Base-by-base conservation (phyloP, 2,113 vertebrate species). In the Bambusicola thoracicus region DNA sequence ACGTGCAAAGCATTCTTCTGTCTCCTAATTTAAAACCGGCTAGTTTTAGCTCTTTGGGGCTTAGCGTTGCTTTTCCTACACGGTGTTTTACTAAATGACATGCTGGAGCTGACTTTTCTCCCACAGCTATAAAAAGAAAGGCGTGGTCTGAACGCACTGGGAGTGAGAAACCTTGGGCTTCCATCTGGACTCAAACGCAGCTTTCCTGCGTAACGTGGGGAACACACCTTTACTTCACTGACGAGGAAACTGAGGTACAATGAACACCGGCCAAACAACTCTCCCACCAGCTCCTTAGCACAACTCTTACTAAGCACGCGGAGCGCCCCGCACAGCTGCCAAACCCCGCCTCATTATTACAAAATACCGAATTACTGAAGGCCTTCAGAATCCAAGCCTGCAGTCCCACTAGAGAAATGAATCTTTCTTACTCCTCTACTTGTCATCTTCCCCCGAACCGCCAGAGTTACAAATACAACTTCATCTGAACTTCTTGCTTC, bases 81-180 rank as follows among this genome's bases (percentile, higher is more conserved):
- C 44, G 41, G 55, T 80, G 93, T 79, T 94, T 93, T 85, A 58
- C 87, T 85, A 95, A 91, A 92, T 91, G 61, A 90, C 49, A 93
- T 38, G 53, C 73, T 92, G 44, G 43, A 62, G 24, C 3, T 3
- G 48, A 81, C 73, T 36, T 79, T 83, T 95, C 90, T n/a, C 89
- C 76, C 91, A 78, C 3, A 81, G 73, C 80, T 94, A 92, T 90
- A 94, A 95, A 95, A 94, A 90, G 85, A 72, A 91, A 93, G 77
- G 81, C 56, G 79, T 76, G 80, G 93, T 81, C 82, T 81, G 61
- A 81, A 77, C 6, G 2, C 18, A 58, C 61, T 41, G 40, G 20
- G 81, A 90, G 76, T 30, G 72, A 88, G 56, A 91, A 87, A 66
- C 43, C 73, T 27, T 77, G 51, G 83, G 53, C 87, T 90, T 80